Base-by-base conservation (phyloP, 2,888 invertebrate species). In the Aphelenchoides bicaudatus region DNA sequence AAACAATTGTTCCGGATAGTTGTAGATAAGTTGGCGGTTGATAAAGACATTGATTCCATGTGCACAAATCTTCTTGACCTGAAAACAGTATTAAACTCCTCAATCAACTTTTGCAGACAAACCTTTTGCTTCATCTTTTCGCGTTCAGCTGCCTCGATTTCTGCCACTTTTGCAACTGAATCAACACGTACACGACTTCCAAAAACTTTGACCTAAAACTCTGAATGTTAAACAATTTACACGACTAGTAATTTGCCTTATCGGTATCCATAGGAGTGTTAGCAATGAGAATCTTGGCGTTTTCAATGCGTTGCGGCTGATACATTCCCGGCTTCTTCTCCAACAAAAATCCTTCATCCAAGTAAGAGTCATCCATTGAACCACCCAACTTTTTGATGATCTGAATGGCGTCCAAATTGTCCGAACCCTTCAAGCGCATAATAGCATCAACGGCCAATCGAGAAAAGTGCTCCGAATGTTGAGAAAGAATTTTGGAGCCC, bases 181-280 rank as follows among this genome's bases (percentile, higher is more conserved):
- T 84, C 84, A 5, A 85, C 84, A 49, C 82, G 78, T 19, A 84
- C 92, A 66, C 91, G 87, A 39, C 93, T 93, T 43, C 96, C 96
- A 82, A 98, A 98, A 23, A 98, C 82, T 80, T 80, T 73, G n/a
- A 78, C 70, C 67, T 70, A n/a, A n/a, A 52, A 2, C 19, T 54
- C n/a, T 21, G 19, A 54, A 54, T 3, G 8, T 19, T 13, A 49
- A 19, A 16, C 21, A n/a, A 56, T 3, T 21, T 19, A 16, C 56
- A 80, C 80, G 10, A 21, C 6, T 19, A 8, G 10, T 19, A n/a
- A 84, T 98, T 96, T 70, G 98, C 93, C 83, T 99, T 99, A 80
- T 99, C 98, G 0, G 94, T 91, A 83, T 99, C 98, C 98, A 99
- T 99, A 0, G 98, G 92, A 8, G 98, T 99, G 81, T 99, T 99